phyloP scores from a whole-genome alignment of 2,888 invertebrate species.

The Lepidonotus clava region DNA sequence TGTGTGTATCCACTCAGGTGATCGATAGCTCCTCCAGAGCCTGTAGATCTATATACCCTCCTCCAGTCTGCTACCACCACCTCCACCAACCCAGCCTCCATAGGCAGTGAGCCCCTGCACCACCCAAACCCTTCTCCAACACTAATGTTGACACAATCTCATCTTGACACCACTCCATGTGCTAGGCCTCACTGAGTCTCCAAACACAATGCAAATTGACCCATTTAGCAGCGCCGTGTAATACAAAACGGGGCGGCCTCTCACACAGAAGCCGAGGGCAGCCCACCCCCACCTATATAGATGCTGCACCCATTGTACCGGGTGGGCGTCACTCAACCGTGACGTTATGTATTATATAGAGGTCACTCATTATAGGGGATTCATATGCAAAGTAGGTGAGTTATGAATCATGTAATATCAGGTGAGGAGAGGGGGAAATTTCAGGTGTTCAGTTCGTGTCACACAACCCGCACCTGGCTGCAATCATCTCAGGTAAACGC shows the following conservation, averaged over 20 bases:
- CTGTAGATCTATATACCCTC: not conserved
- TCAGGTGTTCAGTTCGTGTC: conserved; percentile 13
- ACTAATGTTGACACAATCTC: conserved; percentile 39
- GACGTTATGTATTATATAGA: conserved; percentile 36
- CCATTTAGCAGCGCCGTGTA: conserved; percentile 38
- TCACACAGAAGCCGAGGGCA: too few species aligned
- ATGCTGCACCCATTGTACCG: too few species aligned
- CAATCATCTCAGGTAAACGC: not conserved
- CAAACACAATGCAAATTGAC: conserved; percentile 44
- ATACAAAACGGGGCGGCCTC: conserved; percentile 20
- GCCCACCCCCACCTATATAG: too few species aligned
- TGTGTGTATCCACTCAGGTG: conserved; percentile 35
- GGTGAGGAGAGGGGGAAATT: not conserved
- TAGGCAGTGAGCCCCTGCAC: not conserved
- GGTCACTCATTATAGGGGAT: conserved; percentile 32
- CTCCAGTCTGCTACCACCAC: not conserved
- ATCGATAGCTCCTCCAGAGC: not conserved
- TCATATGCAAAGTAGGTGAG: conserved; percentile 32
- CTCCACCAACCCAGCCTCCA: not conserved
- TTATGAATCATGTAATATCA: conserved; percentile 45
- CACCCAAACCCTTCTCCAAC: not conserved
- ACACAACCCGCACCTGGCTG: conserved; percentile 11
- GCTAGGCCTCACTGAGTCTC: not conserved
- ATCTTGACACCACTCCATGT: conserved; percentile 4
- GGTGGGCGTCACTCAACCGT: not conserved